Evolutionary conservation across 2,888 invertebrate genomes (phyloP).

Genomic region (Drosophila algonquin): DNA sequence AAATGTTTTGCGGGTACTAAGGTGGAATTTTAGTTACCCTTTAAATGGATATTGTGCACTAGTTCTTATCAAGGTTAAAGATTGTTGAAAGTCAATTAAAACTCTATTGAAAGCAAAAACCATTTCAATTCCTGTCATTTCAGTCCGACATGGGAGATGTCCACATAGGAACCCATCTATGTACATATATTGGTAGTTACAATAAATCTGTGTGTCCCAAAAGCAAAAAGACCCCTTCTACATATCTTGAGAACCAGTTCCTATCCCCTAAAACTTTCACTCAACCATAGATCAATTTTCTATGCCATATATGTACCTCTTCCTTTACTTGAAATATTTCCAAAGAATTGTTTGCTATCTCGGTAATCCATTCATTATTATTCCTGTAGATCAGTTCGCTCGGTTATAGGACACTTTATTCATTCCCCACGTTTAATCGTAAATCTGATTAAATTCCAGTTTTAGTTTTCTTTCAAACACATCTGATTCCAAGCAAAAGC

Average conservation of each 20-base stretch:
- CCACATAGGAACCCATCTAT: too few relatives aligned
- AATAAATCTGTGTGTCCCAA: too few relatives aligned
- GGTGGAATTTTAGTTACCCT: background rate
- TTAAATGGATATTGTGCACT: background rate
- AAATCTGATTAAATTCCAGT: background rate
- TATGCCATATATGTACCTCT: accelerated
- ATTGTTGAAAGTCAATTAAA: too few relatives aligned
- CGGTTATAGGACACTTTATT: background rate
- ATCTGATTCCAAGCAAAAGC: background rate
- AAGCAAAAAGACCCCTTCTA: background rate
- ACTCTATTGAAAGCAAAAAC: too few relatives aligned
- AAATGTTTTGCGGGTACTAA: background rate
- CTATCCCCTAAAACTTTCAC: background rate
- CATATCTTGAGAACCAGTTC: background rate
- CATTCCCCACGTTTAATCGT: background rate
- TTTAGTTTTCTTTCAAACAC: background rate
- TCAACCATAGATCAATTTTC: background rate
- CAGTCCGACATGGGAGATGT: too few relatives aligned
- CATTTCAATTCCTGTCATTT: too few relatives aligned
- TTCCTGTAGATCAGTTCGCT: background rate
- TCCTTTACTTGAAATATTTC: too few relatives aligned
- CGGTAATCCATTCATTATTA: background rate
- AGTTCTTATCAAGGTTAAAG: too few relatives aligned
- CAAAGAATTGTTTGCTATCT: background rate
- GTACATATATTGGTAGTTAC: too few relatives aligned